Evolutionary conservation across 2,888 invertebrate genomes (phyloP), one percentile per base, ranked within the genome.

Genomic region (Erannis defoliaria): DNA sequence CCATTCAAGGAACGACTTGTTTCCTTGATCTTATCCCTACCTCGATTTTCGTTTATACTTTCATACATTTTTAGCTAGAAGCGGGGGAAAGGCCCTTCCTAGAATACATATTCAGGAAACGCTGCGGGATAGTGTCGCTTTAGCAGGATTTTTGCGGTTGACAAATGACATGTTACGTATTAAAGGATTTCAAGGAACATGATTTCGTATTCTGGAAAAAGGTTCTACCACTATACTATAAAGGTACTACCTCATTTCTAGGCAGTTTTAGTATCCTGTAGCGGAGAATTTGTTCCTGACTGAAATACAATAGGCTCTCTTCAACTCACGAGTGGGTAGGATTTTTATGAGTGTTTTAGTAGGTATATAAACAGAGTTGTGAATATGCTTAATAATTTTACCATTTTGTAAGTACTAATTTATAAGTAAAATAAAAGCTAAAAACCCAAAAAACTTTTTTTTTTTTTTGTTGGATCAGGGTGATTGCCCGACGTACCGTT

Each of bases 1-100:
- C 49, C 6, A 66, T 66, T 68, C 67, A 26, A 16, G 31, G 21
- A 50, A 48, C 61, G 65, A 42, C 26, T 10, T 12, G 33, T 9
- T 33, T 48, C 37, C 18, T 37, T 12, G 14, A 12, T 26, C 21
- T 12, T 38, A 23, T 26, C 26, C 37, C 59, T 56, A 61, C 56
- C 56, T 62, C 59, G 40, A 50, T 40, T 21, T 10, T 38, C 59
- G 35, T 38, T 35, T 21, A 53, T 19, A 50, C 31, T 58, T 37
- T 37, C 43, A 54, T 54, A 42, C 49, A 49, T 56, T 60, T 55
- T 61, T 48, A 51, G 48, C 51, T 51, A 50, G 57, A 55, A 51
- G 19, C 26, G 38, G 37, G 35, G 38, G 37, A 49, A 43, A 45
- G 14, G 26, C 40, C 18, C 26, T 45, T 42, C 29, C 31, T 54